Percentiles rank a stretch among this genome's conserved stretches.
These are phyloP conservation scores for Dipodomys spectabilis DNA, from an alignment of 2,113 vertebrate genomes.

Conservation along the genomic window DNA sequence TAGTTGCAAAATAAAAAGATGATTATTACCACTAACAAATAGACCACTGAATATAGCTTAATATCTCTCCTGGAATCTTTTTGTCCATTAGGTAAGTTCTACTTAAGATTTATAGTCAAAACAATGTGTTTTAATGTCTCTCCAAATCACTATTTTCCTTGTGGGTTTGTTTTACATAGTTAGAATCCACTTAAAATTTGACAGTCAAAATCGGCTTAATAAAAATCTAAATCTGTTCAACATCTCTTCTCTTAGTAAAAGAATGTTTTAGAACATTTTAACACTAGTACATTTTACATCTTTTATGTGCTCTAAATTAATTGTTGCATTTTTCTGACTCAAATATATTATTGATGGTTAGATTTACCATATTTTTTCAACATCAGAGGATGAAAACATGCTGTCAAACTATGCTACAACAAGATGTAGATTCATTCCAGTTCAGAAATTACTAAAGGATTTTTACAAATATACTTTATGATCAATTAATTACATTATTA, in stretches of 20 bases:
- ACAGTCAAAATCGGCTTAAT: background rate
- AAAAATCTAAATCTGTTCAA: background rate
- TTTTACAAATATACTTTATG: background rate
- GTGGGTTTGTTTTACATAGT: background rate
- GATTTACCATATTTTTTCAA: background rate
- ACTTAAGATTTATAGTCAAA: background rate
- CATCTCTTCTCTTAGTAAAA: background rate
- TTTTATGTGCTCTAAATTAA: background rate
- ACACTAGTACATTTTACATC: background rate
- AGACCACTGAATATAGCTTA: background rate
- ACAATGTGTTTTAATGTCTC: conserved; percentile 23
- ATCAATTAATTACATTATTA: background rate
- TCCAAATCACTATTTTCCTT: background rate
- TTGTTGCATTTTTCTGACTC: conserved; percentile 9
- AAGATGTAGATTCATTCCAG: background rate
- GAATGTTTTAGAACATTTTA: background rate
- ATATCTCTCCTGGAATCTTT: background rate
- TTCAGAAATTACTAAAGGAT: conserved; percentile 32
- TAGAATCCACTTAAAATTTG: conserved; percentile 2
- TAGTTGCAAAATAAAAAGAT: conserved; percentile 18
- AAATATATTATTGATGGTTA: background rate
- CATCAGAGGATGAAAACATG: conserved; percentile 7
- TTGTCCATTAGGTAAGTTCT: background rate
- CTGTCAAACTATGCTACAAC: background rate
- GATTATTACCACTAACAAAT: background rate